These are phyloP conservation scores for Gymnopithys bicolor DNA, from an alignment of 2,797 vertebrate genomes.

Conservation along the genomic window DNA sequence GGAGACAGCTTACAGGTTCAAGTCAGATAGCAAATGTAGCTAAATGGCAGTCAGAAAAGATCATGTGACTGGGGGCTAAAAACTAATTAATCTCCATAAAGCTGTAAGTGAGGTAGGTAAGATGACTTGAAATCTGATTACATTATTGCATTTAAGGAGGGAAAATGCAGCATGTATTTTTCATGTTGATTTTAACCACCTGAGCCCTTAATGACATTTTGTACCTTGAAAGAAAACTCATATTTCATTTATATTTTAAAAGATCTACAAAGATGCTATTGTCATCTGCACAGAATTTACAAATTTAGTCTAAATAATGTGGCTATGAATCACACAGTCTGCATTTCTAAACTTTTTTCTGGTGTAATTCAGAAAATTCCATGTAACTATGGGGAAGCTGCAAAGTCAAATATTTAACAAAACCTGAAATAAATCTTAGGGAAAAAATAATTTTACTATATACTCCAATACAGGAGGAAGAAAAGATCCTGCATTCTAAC, in stretches of 20 bases:
- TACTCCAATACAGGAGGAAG: not conserved
- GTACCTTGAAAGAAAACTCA: slow-evolving; percentile 78
- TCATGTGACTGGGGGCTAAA: slow-evolving; percentile 83
- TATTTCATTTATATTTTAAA: slow-evolving; percentile 78
- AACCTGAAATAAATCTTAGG: slow-evolving; percentile 25
- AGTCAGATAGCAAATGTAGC: slow-evolving; percentile 81
- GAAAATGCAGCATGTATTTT: slow-evolving; percentile 87
- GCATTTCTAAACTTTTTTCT: slow-evolving; percentile 55
- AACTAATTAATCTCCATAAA: slow-evolving; percentile 99
- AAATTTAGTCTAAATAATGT: slow-evolving; percentile 36
- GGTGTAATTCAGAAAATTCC: slow-evolving; percentile 14
- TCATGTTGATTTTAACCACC: slow-evolving; percentile 96
- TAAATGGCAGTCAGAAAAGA: slow-evolving; percentile 84
- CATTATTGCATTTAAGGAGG: slow-evolving; percentile 83
- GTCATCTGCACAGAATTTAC: slow-evolving; percentile 52
- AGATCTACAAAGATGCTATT: slow-evolving; percentile 59
- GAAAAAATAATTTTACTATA: slow-evolving; percentile 44
- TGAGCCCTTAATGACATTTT: slow-evolving; percentile 88
- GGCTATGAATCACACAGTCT: slow-evolving; percentile 3
- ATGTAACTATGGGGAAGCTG: not conserved
- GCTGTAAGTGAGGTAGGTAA: slow-evolving; percentile 90
- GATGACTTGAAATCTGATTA: slow-evolving; percentile 97
- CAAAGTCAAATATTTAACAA: slow-evolving; percentile 25
- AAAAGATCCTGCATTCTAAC: not conserved
- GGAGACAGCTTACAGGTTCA: slow-evolving; percentile 79